A percentile compares a stretch with the other conserved stretches of the same genome.
phyloP scores from a whole-genome alignment of 2,888 invertebrate genomes.

The Leptinotarsa peninsularis region DNA sequence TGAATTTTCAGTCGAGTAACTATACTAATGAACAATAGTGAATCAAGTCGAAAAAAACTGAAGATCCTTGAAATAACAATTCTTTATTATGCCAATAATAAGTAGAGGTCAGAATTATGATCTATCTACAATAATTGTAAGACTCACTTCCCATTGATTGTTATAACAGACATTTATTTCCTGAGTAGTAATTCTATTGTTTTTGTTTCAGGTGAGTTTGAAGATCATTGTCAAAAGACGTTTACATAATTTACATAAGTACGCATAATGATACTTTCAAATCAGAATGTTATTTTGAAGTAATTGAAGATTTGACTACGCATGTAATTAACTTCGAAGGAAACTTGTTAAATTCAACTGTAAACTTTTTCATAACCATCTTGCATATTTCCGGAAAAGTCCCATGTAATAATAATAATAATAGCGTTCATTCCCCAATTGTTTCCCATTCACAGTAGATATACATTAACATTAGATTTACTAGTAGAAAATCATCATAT shows the following conservation, averaged over 20 bases:
- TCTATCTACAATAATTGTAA: not conserved
- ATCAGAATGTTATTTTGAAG: not conserved
- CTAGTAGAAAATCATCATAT: no score
- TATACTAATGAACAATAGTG: constrained; percentile 6
- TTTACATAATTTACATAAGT: constrained; percentile 8
- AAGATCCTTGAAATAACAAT: not conserved
- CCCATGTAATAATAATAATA: no score
- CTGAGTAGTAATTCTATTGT: constrained; percentile 31
- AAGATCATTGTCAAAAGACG: constrained; percentile 32
- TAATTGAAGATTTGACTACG: not conserved
- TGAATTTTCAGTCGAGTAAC: constrained; percentile 11
- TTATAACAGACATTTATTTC: constrained; percentile 1
- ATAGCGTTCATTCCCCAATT: no score
- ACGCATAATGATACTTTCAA: not conserved
- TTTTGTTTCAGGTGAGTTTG: constrained; percentile 36
- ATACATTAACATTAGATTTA: no score
- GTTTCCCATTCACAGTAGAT: no score
- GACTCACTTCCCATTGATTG: constrained; percentile 11
- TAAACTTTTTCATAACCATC: no score
- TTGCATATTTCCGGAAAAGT: no score
- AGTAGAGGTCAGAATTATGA: constrained; percentile 10
- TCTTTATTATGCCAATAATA: constrained; percentile 3
- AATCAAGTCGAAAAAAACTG: not conserved
- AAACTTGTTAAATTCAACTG: no score
- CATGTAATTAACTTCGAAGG: not conserved